These are phyloP conservation scores for Hypanus sabinus DNA, from an alignment of 2,113 vertebrate genomes.

Conservation along the genomic window DNA sequence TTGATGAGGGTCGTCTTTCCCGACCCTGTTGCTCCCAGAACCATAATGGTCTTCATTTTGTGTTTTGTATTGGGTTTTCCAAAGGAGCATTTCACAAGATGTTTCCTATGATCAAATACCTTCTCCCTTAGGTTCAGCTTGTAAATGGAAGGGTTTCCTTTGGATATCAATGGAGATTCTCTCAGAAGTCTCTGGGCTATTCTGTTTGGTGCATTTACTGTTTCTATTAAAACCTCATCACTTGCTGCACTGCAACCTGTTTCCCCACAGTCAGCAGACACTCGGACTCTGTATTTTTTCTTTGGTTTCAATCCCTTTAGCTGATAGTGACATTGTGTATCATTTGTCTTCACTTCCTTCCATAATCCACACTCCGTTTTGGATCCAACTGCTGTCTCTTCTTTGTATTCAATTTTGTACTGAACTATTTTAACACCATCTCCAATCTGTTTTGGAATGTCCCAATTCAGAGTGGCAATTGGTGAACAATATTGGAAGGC, in stretches of 20 bases:
- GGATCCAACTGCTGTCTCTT: neutral
- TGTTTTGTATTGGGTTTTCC: too few species aligned
- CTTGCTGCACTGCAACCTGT: too few species aligned
- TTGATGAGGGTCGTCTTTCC: constrained; percentile 49
- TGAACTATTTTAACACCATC: neutral
- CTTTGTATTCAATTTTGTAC: constrained; percentile 24
- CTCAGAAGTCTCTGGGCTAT: neutral
- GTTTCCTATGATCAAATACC: too few species aligned
- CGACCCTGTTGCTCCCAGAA: constrained; percentile 37
- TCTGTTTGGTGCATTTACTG: neutral
- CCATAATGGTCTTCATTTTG: too few species aligned
- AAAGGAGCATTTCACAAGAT: too few species aligned
- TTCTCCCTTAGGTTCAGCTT: too few species aligned
- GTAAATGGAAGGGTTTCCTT: too few species aligned
- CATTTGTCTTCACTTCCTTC: neutral
- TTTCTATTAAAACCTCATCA: too few species aligned
- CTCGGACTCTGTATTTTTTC: too few species aligned
- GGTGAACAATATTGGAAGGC: neutral
- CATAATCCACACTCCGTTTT: neutral
- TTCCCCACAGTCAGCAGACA: constrained; percentile 7
- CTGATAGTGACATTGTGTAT: neutral
- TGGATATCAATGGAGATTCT: neutral
- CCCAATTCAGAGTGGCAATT: neutral
- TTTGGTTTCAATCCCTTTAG: neutral
- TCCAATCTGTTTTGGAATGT: constrained; percentile 30